Evolutionary conservation across 2,113 vertebrate genomes (phyloP), one percentile per base, ranked within the genome.

Genomic region (Lampris incognitus): DNA sequence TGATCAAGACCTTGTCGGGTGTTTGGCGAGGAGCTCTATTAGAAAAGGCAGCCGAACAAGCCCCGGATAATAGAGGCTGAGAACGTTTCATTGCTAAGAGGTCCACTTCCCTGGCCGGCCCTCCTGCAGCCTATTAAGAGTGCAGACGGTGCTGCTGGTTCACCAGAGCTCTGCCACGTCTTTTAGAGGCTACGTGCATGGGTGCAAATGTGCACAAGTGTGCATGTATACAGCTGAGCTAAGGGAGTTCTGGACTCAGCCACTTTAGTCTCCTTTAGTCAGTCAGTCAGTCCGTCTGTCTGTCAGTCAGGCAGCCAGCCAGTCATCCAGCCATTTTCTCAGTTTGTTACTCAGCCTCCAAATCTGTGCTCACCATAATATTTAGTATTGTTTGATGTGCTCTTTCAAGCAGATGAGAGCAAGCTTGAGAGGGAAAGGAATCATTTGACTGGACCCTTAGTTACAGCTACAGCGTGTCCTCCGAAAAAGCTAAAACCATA

Each of bases 1-100:
- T 84, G 81, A 90, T 89, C 76, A 87, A 72, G 74, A 70, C 38
- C 61, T 62, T 49, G 80, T 79, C 73, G 68, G 70, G 81, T 52
- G 42, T 76, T 79, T 79, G 80, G 73, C 72, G 39, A 41, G n/a
- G 39, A 63, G 69, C 61, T 69, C 69, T 66, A 83, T 71, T 13
- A 73, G 72, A 79, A 54, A 6, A 64, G 85, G 76, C 84, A 77
- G 76, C 72, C 66, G 57, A 74, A 10, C n/a, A 2, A 65, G 63
- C 63, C 69, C 55, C 10, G 10, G 6, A 81, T 60, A 69, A 78
- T 40, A 44, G 66, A 66, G 70, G 61, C 50, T 49, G 72, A 67
- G 76, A 48, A 46, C 50, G 46, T 54, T 71, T 80, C 79, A 75
- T 1, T 9, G 61, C 69, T 37, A 0, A 58, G 42, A 11, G 67